Conservation (phyloP, 2,888 invertebrate genomes). For the Eupithecia centaureata region DNA sequence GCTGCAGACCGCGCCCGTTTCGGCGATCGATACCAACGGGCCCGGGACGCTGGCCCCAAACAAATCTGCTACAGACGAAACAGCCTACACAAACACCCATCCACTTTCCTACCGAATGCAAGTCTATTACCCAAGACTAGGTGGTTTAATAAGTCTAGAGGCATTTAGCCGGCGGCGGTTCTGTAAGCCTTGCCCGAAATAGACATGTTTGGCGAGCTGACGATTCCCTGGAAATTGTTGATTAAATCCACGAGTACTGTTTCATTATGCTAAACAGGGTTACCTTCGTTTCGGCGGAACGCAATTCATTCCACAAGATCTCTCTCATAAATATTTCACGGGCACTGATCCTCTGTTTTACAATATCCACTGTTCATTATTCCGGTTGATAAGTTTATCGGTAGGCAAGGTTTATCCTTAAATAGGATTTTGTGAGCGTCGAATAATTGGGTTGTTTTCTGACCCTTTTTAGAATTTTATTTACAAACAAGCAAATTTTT, state of each 20-base stretch:
- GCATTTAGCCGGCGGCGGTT: constrained; percentile 25
- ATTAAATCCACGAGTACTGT: constrained; percentile 29
- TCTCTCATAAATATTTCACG: constrained; percentile 33
- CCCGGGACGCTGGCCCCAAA: constrained; percentile 15
- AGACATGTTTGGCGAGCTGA: constrained; percentile 38
- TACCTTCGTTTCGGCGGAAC: constrained; percentile 29
- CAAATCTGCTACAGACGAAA: constrained; percentile 28
- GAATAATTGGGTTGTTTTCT: constrained; percentile 18
- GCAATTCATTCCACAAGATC: constrained; percentile 29
- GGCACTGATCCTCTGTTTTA: constrained; percentile 20
- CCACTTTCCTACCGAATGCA: constrained; percentile 39
- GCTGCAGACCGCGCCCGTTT: constrained; percentile 36
- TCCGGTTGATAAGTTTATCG: constrained; percentile 22
- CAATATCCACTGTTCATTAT: constrained; percentile 23
- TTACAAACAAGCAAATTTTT: constrained; percentile 24
- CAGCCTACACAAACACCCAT: constrained; percentile 33
- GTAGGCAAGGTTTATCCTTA: constrained; percentile 16
- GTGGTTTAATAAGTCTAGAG: constrained; percentile 32
- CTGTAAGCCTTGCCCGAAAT: constrained; percentile 39
- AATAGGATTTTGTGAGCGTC: constrained; percentile 20
- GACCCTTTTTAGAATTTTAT: too few relatives aligned
- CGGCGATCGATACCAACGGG: constrained; percentile 39
- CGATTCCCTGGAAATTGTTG: constrained; percentile 37
- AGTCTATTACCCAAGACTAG: constrained; percentile 19
- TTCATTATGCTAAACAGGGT: constrained; percentile 36